These are phyloP conservation scores for Tipula helvola DNA, from an alignment of 2,888 invertebrate species.

Conservation along the genomic window DNA sequence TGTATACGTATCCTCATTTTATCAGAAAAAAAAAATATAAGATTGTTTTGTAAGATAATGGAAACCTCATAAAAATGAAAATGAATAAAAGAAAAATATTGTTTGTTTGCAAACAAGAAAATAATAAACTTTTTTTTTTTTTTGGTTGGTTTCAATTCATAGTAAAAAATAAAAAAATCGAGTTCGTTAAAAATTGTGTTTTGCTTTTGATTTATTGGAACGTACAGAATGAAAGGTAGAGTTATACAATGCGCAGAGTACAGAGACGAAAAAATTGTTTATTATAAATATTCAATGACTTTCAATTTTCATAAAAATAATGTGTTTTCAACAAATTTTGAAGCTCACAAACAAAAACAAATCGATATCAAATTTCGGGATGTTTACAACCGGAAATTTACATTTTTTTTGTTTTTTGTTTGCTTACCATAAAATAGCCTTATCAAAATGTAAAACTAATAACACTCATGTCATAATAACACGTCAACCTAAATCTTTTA, in stretches of 20 bases:
- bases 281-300: neutral
- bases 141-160: neutral
- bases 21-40: neutral
- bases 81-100: neutral
- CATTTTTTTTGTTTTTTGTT: neutral
- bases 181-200: neutral
- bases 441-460: neutral
- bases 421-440: neutral
- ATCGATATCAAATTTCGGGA: neutral
- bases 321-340: no score
- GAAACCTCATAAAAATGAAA: slow-evolving; percentile 1
- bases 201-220: neutral
- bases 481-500: neutral
- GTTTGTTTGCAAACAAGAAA: neutral
- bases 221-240: neutral
- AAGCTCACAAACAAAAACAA: neutral
- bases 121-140: neutral
- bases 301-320: neutral
- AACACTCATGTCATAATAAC: neutral
- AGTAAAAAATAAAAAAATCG: neutral
- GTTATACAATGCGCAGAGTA: neutral
- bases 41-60: neutral
- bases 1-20: neutral
- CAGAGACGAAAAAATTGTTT: neutral
- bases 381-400: neutral